A percentile compares a stretch with the other conserved stretches of the same genome.
phyloP scores from a whole-genome alignment of 92 coral and sea anemone genomes.

The Ricordea florida region DNA sequence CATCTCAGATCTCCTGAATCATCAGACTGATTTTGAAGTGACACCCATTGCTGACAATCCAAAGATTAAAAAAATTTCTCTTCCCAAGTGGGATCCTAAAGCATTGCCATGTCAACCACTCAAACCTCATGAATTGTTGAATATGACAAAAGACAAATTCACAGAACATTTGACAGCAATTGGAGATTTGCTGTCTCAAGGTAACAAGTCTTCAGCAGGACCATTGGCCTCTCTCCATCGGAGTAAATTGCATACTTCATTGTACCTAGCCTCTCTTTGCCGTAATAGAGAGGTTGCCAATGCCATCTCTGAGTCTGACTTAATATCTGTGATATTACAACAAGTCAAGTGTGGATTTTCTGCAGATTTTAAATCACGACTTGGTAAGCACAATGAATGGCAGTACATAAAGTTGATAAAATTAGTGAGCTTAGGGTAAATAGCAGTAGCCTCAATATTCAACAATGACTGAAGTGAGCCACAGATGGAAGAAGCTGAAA shows the following conservation, averaged over 20 bases:
- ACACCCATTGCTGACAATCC: slow-evolving; percentile 93
- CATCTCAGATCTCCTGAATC: slow-evolving; percentile 65
- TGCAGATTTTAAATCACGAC: slow-evolving; percentile 90
- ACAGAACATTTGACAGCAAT: slow-evolving; percentile 70
- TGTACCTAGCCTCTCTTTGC: slow-evolving; percentile 83
- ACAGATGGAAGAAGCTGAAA: no score
- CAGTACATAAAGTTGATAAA: no score
- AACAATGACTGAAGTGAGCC: no score
- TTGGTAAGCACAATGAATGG: no score
- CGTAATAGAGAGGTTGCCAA: slow-evolving; percentile 89
- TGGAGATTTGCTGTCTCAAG: slow-evolving; percentile 56
- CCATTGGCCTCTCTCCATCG: slow-evolving; percentile 79
- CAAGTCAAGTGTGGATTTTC: slow-evolving; percentile 89
- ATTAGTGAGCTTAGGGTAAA: no score
- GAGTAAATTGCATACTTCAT: slow-evolving; percentile 83
- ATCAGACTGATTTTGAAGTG: slow-evolving; percentile 86
- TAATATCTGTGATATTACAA: slow-evolving; percentile 70
- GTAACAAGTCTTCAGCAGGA: slow-evolving; percentile 55
- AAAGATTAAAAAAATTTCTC: slow-evolving; percentile 77
- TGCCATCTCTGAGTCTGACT: slow-evolving; percentile 75
- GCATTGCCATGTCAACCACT: slow-evolving; percentile 82
- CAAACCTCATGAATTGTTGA: slow-evolving; percentile 83
- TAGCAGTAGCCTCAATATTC: no score
- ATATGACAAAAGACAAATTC: slow-evolving; percentile 64
- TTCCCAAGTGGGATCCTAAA: slow-evolving; percentile 91